Evolutionary conservation across 2,888 invertebrate genomes (phyloP), one percentile per base, ranked within the genome.

Genomic region (Orthonevra nobilis): DNA sequence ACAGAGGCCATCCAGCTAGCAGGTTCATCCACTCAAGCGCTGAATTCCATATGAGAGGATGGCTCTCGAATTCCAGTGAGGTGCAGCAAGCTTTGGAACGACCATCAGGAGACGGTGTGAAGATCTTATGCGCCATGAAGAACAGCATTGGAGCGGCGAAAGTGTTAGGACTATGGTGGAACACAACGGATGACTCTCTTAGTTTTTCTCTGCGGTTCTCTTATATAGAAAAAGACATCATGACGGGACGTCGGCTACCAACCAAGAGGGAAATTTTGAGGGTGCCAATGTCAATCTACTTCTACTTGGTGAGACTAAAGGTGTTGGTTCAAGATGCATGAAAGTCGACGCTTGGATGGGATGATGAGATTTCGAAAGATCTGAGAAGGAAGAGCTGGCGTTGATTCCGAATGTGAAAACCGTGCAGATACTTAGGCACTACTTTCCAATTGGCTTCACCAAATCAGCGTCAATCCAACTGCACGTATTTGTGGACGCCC

Each of bases 321-420:
- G 64, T 83, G 1, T 9, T 81, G 3, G 15, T 82, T 4, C 73
- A 82, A 34, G 60, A 82, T 5, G 42, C 74, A 0, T 82, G 81
- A 81, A 56, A 69, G 9, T 66, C 26, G 0, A 48, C 15, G 2
- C 68, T 50, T n/a, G 52, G 9, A 6, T 82, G 81, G 66, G 79
- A 81, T 15, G 81, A 82, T 1, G 1, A 12, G 4, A 73, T 81
- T 5, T 50, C 66, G 1, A 54, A 36, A 0, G 38, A 75, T 2
- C 44, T 73, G n/a, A 19, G 44, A 6, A 17, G 23, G 1, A 26
- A 34, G 0, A 70, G 82, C 79, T 28, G 50, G 9, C 20, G 19
- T 14, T 52, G 2, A 6, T 81, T 6, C 10, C 7, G 17, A 34
- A 69, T 2, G 52, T 81, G 2, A 46, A 81, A 42, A 38, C 44